Conservation (phyloP, 2,888 invertebrate species). For the Eupithecia tripunctaria region DNA sequence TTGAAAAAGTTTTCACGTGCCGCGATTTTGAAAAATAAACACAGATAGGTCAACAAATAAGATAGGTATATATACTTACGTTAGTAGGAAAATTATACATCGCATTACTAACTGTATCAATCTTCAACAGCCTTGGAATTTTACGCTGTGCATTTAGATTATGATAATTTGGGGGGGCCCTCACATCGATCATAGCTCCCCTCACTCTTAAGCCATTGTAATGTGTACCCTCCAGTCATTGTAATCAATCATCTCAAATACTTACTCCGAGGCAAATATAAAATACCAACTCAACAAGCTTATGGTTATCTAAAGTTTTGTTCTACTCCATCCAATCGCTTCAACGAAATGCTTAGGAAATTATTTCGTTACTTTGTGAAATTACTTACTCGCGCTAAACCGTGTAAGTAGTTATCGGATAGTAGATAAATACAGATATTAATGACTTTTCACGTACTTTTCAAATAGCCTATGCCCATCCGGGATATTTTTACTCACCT, state of each 20-base stretch:
- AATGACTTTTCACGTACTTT: too few relatives aligned
- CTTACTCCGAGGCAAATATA: slow-evolving; percentile 37
- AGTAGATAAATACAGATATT: not conserved
- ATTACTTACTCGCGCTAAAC: not conserved
- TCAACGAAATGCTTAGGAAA: not conserved
- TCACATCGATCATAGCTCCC: slow-evolving; percentile 37
- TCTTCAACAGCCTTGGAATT: slow-evolving; percentile 20
- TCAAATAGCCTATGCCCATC: too few relatives aligned
- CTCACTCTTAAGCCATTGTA: slow-evolving; percentile 39
- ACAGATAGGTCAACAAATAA: not conserved
- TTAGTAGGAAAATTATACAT: slow-evolving; percentile 1
- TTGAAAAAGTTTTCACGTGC: too few relatives aligned
- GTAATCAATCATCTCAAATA: slow-evolving; percentile 46
- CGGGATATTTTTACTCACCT: too few relatives aligned
- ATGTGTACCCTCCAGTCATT: slow-evolving; percentile 45
- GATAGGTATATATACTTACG: too few relatives aligned
- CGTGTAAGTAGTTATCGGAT: not conserved
- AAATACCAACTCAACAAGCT: slow-evolving; percentile 17
- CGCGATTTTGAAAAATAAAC: too few relatives aligned
- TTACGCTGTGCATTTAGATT: slow-evolving; percentile 34
- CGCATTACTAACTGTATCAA: slow-evolving; percentile 23
- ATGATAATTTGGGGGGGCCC: slow-evolving; percentile 37
- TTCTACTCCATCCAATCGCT: slow-evolving; percentile 8
- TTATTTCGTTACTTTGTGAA: not conserved
- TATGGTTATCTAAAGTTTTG: slow-evolving; percentile 15